Base-by-base conservation (phyloP, 2,888 invertebrate species). In the Nomada fucata region DNA sequence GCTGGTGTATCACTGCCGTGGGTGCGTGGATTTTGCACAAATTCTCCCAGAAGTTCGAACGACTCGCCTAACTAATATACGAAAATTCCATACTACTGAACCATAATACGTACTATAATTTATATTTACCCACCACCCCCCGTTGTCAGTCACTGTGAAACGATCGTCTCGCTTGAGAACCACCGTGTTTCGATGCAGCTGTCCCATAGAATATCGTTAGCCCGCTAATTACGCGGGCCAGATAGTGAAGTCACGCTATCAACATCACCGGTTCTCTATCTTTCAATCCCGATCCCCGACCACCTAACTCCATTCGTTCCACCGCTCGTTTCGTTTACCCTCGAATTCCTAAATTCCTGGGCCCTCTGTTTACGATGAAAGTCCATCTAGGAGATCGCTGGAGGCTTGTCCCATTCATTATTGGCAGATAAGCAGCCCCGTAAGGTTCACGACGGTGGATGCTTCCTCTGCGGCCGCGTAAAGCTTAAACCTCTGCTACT, bases 171-270 rank as follows among this genome's bases (percentile, higher is more conserved):
- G 3, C 52, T 82, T 86, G 86, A 90, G 87, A 88, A 76, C 71
- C 87, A 55, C 80, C 86, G 82, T 1, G 20, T 29, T 26, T 67
- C 71, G 77, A 84, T 87, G 90, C 91, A 89, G 86, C 90, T 90
- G 89, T 84, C 79, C 63, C 75, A 55, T 82, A 79, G 83, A 86
- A 26, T 47, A 88, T 86, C 89, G 80, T 86, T 87, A 86, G 87
- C 81, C 88, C 77, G 89, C 89, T 91, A 91, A 90, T 92, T 91
- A 90, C 90, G 87, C 81, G 83, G 71, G 76, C 70, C 57, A 69
- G 72, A 65, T 73, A 55, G 75, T 77, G 73, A 74, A 76, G 61
- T 68, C 53, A 70, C 64, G 82, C 80, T 89, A 83, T 89, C 82
- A 71, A 85, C 84, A 76, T 63, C 64, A 67, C 64, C 79, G 84